phyloP scores from a whole-genome alignment of 2,888 invertebrate species.

The Dusona sp. region DNA sequence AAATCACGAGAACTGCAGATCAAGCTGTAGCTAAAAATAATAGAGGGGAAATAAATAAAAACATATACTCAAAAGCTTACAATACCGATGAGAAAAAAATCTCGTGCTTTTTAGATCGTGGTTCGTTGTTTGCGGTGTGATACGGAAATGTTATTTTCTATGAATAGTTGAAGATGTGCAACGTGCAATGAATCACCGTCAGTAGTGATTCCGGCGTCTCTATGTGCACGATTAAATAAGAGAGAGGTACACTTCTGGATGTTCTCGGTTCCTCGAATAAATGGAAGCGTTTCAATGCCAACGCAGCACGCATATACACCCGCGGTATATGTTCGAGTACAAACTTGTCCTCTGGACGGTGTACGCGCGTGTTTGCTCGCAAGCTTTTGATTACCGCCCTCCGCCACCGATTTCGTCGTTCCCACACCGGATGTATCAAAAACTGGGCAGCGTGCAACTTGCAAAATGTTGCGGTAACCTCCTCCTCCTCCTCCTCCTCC shows the following conservation, averaged over 20 bases:
- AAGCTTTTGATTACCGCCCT: constrained; percentile 19
- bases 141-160: constrained; percentile 22
- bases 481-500: constrained; percentile 5
- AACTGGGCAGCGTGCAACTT: constrained; percentile 62
- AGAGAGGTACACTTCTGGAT: constrained; percentile 50
- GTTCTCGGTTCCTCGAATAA: constrained; percentile 60
- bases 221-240: constrained; percentile 55
- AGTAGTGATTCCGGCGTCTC: constrained; percentile 57
- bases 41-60: neutral
- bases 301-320: constrained; percentile 13
- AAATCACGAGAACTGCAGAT: neutral
- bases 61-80: neutral
- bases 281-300: constrained; percentile 73
- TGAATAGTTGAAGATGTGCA: constrained; percentile 41
- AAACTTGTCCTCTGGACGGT: constrained; percentile 29
- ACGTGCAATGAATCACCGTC: constrained; percentile 63
- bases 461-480: constrained; percentile 55
- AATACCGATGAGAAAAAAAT: neutral
- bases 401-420: constrained; percentile 54
- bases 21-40: neutral
- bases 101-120: neutral
- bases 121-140: constrained; percentile 7
- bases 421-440: constrained; percentile 58
- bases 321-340: constrained; percentile 18
- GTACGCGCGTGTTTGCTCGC: constrained; percentile 10